Conservation (phyloP, 2,888 invertebrate species). For the Andrena bucephala region DNA sequence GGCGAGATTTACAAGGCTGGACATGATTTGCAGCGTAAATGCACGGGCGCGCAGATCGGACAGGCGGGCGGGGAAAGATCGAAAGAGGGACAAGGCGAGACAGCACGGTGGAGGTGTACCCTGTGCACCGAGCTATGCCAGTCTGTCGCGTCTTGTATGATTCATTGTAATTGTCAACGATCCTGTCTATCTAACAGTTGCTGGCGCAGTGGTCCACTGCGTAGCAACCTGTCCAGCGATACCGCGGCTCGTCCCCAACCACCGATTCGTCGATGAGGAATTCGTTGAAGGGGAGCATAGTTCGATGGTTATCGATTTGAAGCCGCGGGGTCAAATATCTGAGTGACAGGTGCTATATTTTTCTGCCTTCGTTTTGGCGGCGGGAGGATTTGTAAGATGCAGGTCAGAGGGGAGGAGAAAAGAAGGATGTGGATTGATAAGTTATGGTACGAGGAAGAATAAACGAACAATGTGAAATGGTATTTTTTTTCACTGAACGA, state of each 20-base stretch:
- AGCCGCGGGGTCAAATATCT: background rate
- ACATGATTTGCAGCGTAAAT: slow-evolving; percentile 69
- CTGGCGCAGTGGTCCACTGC: slow-evolving; percentile 28
- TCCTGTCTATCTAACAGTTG: slow-evolving; percentile 67
- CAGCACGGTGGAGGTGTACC: slow-evolving; percentile 40
- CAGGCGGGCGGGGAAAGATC: slow-evolving; percentile 12
- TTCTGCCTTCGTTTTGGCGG: background rate
- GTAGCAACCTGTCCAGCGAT: slow-evolving; percentile 54
- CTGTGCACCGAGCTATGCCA: slow-evolving; percentile 44
- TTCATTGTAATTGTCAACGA: slow-evolving; percentile 80
- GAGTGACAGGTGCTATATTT: background rate
- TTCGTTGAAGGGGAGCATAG: slow-evolving; percentile 1
- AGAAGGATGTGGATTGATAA: too few species aligned
- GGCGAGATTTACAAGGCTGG: slow-evolving; percentile 61
- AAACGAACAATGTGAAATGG: too few species aligned
- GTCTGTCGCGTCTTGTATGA: slow-evolving; percentile 76
- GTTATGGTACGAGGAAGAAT: too few species aligned
- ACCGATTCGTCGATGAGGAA: slow-evolving; percentile 53
- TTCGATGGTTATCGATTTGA: slow-evolving; percentile 2
- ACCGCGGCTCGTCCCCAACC: slow-evolving; percentile 42
- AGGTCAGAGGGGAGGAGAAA: too few species aligned
- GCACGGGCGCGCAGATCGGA: slow-evolving; percentile 35
- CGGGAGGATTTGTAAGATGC: too few species aligned
- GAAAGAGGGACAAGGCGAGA: slow-evolving; percentile 18
- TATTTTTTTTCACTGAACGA: too few species aligned